These are phyloP conservation scores for Embidobia sp. DNA, from an alignment of 2,888 invertebrate genomes.

Conservation along the genomic window DNA sequence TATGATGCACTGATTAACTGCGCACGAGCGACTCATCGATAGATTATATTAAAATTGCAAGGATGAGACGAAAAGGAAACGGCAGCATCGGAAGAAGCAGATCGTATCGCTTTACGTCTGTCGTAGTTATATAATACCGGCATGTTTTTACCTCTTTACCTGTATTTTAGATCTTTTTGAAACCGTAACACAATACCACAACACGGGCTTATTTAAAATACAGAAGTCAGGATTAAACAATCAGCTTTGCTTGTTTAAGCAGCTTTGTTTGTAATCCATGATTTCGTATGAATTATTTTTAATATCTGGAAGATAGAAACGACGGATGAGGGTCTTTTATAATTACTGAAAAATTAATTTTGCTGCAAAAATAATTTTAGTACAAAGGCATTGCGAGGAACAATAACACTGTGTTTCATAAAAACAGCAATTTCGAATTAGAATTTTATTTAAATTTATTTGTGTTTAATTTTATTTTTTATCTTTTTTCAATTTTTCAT, in stretches of 20 bases:
- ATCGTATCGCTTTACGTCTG: slow-evolving; percentile 30
- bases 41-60: slow-evolving; percentile 27
- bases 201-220: background rate
- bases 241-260: background rate
- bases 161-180: background rate
- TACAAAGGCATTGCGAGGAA: too few species aligned
- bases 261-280: too few species aligned
- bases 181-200: slow-evolving; percentile 9
- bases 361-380: too few species aligned
- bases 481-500: too few species aligned
- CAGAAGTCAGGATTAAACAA: slow-evolving; percentile 9
- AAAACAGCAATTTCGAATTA: too few species aligned
- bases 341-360: too few species aligned
- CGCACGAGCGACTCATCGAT: slow-evolving; percentile 10
- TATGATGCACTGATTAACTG: slow-evolving; percentile 5
- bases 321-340: too few species aligned
- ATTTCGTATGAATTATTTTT: too few species aligned
- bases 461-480: too few species aligned
- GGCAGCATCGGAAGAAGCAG: slow-evolving; percentile 18
- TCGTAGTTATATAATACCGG: slow-evolving; percentile 15
- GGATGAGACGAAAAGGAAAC: slow-evolving; percentile 32
- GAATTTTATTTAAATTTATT: too few species aligned
- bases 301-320: too few species aligned
- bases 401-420: too few species aligned
- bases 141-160: slow-evolving; percentile 5